Conservation (phyloP, 2,797 vertebrate genomes). For the Ceyx erithaca region DNA sequence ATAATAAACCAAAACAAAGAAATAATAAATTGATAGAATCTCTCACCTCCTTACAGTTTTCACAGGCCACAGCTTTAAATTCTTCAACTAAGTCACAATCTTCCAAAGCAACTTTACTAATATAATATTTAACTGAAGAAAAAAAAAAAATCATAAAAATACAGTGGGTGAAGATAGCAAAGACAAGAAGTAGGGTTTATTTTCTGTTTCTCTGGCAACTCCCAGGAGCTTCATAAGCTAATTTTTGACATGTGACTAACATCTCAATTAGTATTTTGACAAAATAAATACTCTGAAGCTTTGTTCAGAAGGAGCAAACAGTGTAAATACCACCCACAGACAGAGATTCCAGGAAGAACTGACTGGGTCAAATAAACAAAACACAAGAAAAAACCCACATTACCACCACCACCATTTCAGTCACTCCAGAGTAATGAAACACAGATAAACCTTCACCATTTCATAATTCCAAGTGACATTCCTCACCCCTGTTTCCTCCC, state of each 20-base stretch:
- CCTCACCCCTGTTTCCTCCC: background rate
- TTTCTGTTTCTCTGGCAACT: background rate
- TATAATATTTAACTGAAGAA: conserved; percentile 68
- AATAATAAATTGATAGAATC: background rate
- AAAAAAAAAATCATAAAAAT: background rate
- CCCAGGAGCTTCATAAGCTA: background rate
- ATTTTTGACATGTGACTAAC: background rate
- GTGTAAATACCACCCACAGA: background rate
- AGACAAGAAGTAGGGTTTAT: background rate
- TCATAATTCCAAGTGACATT: background rate
- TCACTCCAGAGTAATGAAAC: background rate
- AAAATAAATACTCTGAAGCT: background rate
- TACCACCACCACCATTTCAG: background rate
- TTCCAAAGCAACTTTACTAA: conserved; percentile 72
- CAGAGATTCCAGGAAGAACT: background rate
- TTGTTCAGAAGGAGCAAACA: background rate
- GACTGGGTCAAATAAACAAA: background rate
- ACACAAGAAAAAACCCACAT: background rate
- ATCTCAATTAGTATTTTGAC: background rate
- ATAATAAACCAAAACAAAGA: background rate
- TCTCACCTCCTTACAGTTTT: conserved; percentile 74
- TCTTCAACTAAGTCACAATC: conserved; percentile 73
- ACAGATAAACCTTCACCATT: background rate
- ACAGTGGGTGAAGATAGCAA: background rate
- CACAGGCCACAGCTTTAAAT: conserved; percentile 60